phyloP scores from a whole-genome alignment of 2,888 invertebrate genomes.

The Dendrolimus houi region DNA sequence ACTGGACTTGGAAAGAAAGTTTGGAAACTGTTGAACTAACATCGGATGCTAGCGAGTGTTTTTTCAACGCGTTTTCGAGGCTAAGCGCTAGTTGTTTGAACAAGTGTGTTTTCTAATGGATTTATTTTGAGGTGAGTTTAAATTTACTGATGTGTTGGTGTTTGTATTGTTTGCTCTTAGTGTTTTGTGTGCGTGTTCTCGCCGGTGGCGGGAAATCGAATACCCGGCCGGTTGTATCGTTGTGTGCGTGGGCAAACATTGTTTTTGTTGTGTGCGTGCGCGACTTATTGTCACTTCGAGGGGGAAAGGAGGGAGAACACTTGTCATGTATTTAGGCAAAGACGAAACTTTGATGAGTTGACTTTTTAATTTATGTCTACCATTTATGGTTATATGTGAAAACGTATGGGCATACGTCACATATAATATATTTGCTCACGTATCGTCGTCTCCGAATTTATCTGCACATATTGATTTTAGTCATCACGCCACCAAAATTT shows the following conservation, averaged over 20 bases:
- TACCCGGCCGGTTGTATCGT: slow-evolving; percentile 58
- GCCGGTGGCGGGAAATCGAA: slow-evolving; percentile 75
- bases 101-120: slow-evolving; percentile 77
- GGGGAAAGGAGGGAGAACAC: slow-evolving; percentile 67
- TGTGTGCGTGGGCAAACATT: slow-evolving; percentile 68
- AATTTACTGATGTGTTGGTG: slow-evolving; percentile 75
- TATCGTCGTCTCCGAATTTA: slow-evolving; percentile 32
- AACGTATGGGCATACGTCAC: slow-evolving; percentile 24
- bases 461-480: slow-evolving; percentile 52
- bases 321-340: slow-evolving; percentile 75
- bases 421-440: slow-evolving; percentile 40
- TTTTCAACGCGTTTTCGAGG: slow-evolving; percentile 76
- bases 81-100: slow-evolving; percentile 76
- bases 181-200: slow-evolving; percentile 72
- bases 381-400: slow-evolving; percentile 38
- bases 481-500: slow-evolving; percentile 49
- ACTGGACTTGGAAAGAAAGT: slow-evolving; percentile 45
- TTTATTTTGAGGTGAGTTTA: slow-evolving; percentile 77
- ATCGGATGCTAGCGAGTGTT: slow-evolving; percentile 66
- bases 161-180: slow-evolving; percentile 72
- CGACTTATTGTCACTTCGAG: slow-evolving; percentile 73
- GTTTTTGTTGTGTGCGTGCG: slow-evolving; percentile 43
- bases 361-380: slow-evolving; percentile 66
- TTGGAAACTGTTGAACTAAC: slow-evolving; percentile 69
- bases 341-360: slow-evolving; percentile 66